Base-by-base conservation (phyloP, 2,888 invertebrate genomes). In the Sepiola atlantica region DNA sequence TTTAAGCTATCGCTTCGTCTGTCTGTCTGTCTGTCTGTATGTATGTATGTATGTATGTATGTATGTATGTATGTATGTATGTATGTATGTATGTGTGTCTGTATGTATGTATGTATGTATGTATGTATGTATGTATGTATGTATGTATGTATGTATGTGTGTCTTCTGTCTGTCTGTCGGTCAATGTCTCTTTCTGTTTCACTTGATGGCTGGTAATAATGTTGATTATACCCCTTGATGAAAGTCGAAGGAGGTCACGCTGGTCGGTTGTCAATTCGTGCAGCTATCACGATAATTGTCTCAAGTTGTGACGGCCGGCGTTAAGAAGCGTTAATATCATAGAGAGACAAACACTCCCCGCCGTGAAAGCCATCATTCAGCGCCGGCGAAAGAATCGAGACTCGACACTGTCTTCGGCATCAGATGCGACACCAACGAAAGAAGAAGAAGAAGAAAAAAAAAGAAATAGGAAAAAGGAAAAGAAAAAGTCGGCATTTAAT, bases 401-500 rank as follows among this genome's bases (percentile, higher is more conserved):
- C 18, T n/a, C 77, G 10, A n/a, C n/a, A n/a, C 45, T 77, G 77
- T 16, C 77, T 77, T 32, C n/a, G 0, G 16, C 0, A 77, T 77
- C 77, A n/a, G 77, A 77, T 4, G 45, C 8, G 45, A 45, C 45
- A 45, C 8, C 45, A 45, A 45, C 45, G 45, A 45, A 45, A 8
- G 8, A 45, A 45, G 45, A 45, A 4, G 45, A 45, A 45, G 8
- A 45, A 45, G 8, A 45, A 45, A 45, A 8, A 45, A 8, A 45
- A 45, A 45, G 45, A 45, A 45, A 45, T 45, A 45, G 45, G 8
- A 45, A 45, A 16, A 77, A 18, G n/a, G n/a, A 77, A 77, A 77
- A 77, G 32, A n/a, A 77, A 77, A n/a, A 77, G 77, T 77, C 77
- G n/a, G n/a, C n/a, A n/a, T 77, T n/a, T 77, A n/a, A 77, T 77